Evolutionary conservation across 92 coral and sea anemone genomes (phyloP), one percentile per base, ranked within the genome.

Genomic region (Zoanthus sansibaricus): DNA sequence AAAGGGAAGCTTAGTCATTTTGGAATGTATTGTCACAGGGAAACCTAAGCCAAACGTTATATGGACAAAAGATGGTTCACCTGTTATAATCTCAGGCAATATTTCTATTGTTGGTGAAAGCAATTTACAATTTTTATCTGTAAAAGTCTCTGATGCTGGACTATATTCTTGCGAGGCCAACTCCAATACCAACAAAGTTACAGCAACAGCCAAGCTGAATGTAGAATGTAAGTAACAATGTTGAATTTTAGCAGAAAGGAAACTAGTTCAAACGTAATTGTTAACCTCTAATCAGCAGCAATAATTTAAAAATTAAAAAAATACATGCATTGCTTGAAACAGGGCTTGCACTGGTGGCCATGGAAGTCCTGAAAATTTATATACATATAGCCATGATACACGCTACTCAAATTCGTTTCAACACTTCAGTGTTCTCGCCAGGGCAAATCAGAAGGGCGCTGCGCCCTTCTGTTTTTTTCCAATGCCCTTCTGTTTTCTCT

Each of bases 11-110:
- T 44, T 66, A 58, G 88, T 90, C 7, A 80, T 93, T 11, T 87
- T 94, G 49, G 98, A 94, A 52, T 94, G 98, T 82, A 75, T 89
- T 62, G 92, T 83, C 72, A 87, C 80, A 59, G 98, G 98, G 44
- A 83, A 68, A 46, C 99, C 99, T n/a, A 88, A 87, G 17, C 98
- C 98, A 8, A 77, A 67, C n/a, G 90, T 97, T n/a, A 52, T 89
- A 16, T 97, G 99, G 99, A 90, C 80, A 51, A 91, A 90, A 79
- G 89, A 92, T 79, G 92, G 94, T 7, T 86, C 78, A 37, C 86
- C 86, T 73, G 88, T 95, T 51, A 80, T 77, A 15, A 55, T 87
- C 2, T 89, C 94, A 44, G 83, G 83, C 16, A 74, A 76, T 15
- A 87, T 88, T 51, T 90, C 89, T 20, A 82, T 91, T 32, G 42